Evolutionary conservation across 2,113 vertebrate species (phyloP), one percentile per base, ranked within the genome.

Genomic region (Pyxicephalus adspersus): DNA sequence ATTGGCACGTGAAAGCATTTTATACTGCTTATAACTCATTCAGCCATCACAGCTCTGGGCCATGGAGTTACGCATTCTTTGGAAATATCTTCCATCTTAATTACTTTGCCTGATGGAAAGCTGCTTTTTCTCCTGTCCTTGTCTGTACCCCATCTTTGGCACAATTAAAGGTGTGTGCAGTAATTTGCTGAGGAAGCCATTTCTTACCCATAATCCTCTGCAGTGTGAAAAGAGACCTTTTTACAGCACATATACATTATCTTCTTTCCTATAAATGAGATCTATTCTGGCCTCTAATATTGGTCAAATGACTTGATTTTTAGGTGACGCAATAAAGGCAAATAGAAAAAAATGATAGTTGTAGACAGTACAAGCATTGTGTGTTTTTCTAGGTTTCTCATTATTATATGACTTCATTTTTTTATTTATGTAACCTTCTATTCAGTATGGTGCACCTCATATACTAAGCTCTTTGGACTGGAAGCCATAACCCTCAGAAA

Each of bases 51-150:
- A 45, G 11, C 77, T 70, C 77, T 25, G 23, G 54, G 78, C 72
- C 26, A 19, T 63, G 20, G 71, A 55, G 67, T 81, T 73, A 64
- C 58, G 64, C 64, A 25, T 72, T 73, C 58, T 57, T 13, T 80
- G 67, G 78, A 80, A 80, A 72, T 26, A 34, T 80, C 77, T 71
- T 66, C 70, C 60, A 26, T 54, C 15, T 20, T 81, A 81, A 81
- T 81, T 68, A 73, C 28, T 81, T 73, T 34, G 22, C 78, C 78
- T 81, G 68, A 64, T 81, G 78, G 78, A 81, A 73, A 73, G 58
- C 28, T 71, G 31, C n/a, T 61, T 77, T 80, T n/a, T n/a, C 0
- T 54, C 18, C n/a, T 54, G 3, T 54, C 60, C 58, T 50, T 25
- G 45, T 28, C 66, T 28, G 57, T 60, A 64, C 77, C 54, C 67